Conservation (phyloP, 2,113 vertebrate species). For the Amia ocellicauda region DNA sequence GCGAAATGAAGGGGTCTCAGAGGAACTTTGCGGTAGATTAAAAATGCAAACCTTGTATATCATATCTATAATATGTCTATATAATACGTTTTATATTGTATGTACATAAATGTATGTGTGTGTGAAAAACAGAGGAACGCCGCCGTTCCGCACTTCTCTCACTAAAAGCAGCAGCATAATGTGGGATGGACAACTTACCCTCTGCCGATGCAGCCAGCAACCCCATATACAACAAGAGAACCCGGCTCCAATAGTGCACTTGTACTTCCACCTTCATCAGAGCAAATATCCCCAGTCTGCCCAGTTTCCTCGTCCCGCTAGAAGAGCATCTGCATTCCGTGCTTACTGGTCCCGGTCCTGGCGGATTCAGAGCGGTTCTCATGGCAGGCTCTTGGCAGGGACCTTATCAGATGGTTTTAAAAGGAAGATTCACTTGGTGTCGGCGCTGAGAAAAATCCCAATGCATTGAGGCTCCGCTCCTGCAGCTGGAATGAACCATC, state of each 20-base stretch:
- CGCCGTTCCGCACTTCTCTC: slow-evolving; percentile 45
- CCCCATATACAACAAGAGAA: slow-evolving; percentile 83
- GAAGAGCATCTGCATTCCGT: slow-evolving; percentile 69
- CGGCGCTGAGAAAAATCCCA: slow-evolving; percentile 79
- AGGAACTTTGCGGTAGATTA: slow-evolving; percentile 3
- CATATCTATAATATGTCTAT: too few species aligned
- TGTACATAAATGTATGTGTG: too few species aligned
- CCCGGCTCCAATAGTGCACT: slow-evolving; percentile 79
- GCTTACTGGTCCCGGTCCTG: slow-evolving; percentile 56
- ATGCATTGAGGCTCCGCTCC: slow-evolving; percentile 80
- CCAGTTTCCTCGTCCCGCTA: slow-evolving; percentile 54
- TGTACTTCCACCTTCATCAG: slow-evolving; percentile 71
- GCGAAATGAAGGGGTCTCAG: not conserved
- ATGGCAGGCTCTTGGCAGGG: slow-evolving; percentile 67
- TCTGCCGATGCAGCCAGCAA: slow-evolving; percentile 78
- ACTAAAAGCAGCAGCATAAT: slow-evolving; percentile 22
- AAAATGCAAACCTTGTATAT: too few species aligned
- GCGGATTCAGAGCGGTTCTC: slow-evolving; percentile 69
- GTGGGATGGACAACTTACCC: slow-evolving; percentile 71
- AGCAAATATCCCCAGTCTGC: slow-evolving; percentile 70
- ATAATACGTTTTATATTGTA: too few species aligned
- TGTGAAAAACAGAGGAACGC: too few species aligned
- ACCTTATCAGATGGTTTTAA: slow-evolving; percentile 63
- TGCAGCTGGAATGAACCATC: slow-evolving; percentile 92
- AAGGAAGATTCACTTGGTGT: slow-evolving; percentile 71